A percentile compares a stretch with the other conserved stretches of the same genome.
phyloP scores from a whole-genome alignment of 2,888 invertebrate genomes.

The Sialis lutaria region DNA sequence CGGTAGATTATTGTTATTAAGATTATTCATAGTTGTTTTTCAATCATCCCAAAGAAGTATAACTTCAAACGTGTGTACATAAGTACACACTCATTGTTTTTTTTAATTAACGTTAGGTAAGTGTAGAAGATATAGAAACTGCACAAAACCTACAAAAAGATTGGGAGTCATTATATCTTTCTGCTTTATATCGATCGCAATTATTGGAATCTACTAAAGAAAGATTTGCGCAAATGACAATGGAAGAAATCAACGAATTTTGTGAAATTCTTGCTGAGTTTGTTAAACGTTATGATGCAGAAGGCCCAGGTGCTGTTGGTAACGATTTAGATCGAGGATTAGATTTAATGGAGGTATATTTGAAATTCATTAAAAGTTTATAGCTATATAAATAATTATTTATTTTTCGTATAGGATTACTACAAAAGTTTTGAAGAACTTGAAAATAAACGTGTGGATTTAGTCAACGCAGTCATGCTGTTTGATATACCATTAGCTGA shows the following conservation, averaged over 20 bases:
- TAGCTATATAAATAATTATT: conserved; percentile 17
- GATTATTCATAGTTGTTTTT: too few species aligned
- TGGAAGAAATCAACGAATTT: conserved; percentile 55
- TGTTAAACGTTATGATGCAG: conserved; percentile 48
- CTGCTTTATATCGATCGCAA: conserved; percentile 47
- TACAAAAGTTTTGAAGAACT: conserved; percentile 43
- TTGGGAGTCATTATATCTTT: conserved; percentile 52
- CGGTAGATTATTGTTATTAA: too few species aligned
- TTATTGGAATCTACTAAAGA: conserved; percentile 67
- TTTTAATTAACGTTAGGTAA: conserved; percentile 20
- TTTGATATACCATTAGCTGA: conserved; percentile 77
- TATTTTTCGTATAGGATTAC: conserved; percentile 28
- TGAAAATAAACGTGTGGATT: conserved; percentile 42
- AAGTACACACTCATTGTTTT: too few species aligned
- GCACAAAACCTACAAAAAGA: conserved; percentile 43
- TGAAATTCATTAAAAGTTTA: conserved; percentile 4
- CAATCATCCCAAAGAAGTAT: too few species aligned
- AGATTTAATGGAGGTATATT: conserved; percentile 37
- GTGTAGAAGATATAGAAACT: conserved; percentile 34
- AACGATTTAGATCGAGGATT: conserved; percentile 59
- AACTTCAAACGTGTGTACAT: too few species aligned
- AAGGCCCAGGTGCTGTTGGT: conserved; percentile 69
- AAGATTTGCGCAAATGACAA: conserved; percentile 67
- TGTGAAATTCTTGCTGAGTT: conserved; percentile 43
- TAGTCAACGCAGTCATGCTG: conserved; percentile 61